Evolutionary conservation across 2,113 vertebrate species (phyloP).

Genomic region (Scophthalmus maximus): DNA sequence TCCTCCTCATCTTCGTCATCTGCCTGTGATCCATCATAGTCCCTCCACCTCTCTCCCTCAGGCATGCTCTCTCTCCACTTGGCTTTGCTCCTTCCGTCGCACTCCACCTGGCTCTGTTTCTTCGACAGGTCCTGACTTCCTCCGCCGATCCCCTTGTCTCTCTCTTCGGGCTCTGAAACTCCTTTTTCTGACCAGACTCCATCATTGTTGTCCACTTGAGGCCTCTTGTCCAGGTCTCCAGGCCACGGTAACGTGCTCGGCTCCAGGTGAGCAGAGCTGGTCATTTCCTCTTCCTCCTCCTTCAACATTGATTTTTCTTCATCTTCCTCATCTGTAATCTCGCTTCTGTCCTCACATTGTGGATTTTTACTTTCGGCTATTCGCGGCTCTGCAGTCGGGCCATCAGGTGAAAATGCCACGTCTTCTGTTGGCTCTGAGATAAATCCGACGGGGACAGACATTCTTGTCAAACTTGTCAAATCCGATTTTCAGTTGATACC

Average conservation of each 20-base stretch:
- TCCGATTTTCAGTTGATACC: background rate
- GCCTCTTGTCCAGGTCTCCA: conserved; percentile 40
- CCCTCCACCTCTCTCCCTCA: conserved; percentile 74
- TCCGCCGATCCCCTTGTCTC: conserved; percentile 36
- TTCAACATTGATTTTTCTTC: background rate
- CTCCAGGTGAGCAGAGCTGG: conserved; percentile 53
- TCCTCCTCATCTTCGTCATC: conserved; percentile 63
- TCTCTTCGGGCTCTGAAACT: conserved; percentile 28
- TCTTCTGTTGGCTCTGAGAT: conserved; percentile 8
- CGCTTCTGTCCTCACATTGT: conserved; percentile 5
- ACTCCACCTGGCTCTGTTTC: conserved; percentile 32
- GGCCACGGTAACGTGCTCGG: conserved; percentile 67
- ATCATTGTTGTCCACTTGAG: background rate
- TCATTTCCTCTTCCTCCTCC: conserved; percentile 7
- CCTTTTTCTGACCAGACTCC: conserved; percentile 36
- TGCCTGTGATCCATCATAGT: conserved; percentile 58
- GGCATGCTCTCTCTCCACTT: conserved; percentile 80
- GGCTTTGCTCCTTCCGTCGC: conserved; percentile 25
- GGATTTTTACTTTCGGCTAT: conserved; percentile 6
- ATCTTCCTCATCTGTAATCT: background rate
- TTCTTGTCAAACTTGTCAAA: conserved; percentile 15
- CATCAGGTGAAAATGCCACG: background rate
- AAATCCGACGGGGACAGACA: conserved; percentile 50
- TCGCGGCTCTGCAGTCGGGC: conserved; percentile 21
- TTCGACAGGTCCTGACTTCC: conserved; percentile 56